Base-by-base conservation (phyloP, 1,140 invertebrate species). In the Panagrolaimus sp. region DNA sequence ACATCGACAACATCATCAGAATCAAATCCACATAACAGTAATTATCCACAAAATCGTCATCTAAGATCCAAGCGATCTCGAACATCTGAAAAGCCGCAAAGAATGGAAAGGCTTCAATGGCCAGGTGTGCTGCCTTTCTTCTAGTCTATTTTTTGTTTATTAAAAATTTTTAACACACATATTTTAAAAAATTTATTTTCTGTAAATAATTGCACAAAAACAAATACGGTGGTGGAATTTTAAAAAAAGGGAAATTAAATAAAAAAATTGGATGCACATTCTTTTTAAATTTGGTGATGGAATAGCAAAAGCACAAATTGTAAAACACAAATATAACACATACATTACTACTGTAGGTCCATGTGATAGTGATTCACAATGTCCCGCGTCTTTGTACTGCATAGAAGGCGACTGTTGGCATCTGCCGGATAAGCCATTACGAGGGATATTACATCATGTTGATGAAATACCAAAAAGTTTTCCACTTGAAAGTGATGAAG, bases 101-200 rank as follows among this genome's bases (percentile, higher is more conserved):
- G 69, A 8, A 46, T 62, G 27, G 69, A 71, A 20, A 20, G 69
- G n/a, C 70, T 73, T 27, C 70, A 71, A 31, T 72, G 69, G 70
- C 70, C 70, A 73, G 70, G 70, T 71, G 38, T 48, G 20, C 25
- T n/a, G 20, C 13, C 20, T 57, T 11, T 20, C 51, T 13, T 27
- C 11, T 5, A 25, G 20, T 16, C 13, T n/a, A n/a, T 57, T 20
- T 16, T 57, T 57, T 57, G 51, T 13, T 14, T 57, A 20, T 9
- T 25, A 4, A 38, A 4, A 38, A 38, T 4, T 7, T 38, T 38
- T 38, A 38, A 38, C 31, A 38, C 31, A 38, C 31, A 38, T 38
- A 4, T 38, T 38, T 38, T 38, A 4, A 4, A 4, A 38, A 38
- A 38, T 38, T 38, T 7, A 38, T 38, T 38, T 4, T 38, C 31